Conservation (phyloP, 2,113 vertebrate species). For the Oplegnathus fasciatus region DNA sequence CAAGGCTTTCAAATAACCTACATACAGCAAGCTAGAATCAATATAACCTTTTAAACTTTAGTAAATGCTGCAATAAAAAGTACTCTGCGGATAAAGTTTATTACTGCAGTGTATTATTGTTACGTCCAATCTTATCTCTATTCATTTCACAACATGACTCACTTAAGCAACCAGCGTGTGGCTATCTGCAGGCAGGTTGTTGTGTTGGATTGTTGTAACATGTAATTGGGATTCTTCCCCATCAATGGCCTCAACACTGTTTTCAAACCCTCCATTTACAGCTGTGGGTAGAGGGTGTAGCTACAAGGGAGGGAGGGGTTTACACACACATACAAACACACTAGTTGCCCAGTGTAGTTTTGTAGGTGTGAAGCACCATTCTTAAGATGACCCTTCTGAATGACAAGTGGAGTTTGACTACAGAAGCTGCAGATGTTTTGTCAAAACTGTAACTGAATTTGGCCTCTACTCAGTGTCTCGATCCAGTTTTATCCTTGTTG, state of each 20-base stretch:
- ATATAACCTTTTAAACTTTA: not conserved
- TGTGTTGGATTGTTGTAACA: not conserved
- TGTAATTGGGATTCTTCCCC: conserved; percentile 10
- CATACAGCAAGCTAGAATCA: not conserved
- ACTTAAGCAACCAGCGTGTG: not conserved
- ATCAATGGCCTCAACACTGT: too few species aligned
- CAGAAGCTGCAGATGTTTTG: not conserved
- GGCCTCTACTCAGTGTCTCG: not conserved
- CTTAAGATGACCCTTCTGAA: not conserved
- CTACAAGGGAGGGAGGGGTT: not conserved
- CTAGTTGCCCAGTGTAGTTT: not conserved
- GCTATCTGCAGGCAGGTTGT: not conserved
- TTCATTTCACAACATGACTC: not conserved
- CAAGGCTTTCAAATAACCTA: not conserved
- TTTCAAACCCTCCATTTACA: conserved; percentile 12
- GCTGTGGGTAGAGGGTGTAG: not conserved
- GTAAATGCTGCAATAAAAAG: conserved; percentile 1
- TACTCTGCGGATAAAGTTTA: not conserved
- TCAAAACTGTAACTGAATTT: not conserved
- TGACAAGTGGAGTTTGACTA: not conserved
- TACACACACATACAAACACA: not conserved
- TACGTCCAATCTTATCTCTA: not conserved
- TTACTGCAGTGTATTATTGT: not conserved
- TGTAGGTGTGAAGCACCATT: not conserved
- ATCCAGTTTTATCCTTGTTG: not conserved